Percentiles rank a stretch among this genome's conserved stretches.
Conservation (phyloP, 2,888 invertebrate species). For the Ennomos fuscantarius region DNA sequence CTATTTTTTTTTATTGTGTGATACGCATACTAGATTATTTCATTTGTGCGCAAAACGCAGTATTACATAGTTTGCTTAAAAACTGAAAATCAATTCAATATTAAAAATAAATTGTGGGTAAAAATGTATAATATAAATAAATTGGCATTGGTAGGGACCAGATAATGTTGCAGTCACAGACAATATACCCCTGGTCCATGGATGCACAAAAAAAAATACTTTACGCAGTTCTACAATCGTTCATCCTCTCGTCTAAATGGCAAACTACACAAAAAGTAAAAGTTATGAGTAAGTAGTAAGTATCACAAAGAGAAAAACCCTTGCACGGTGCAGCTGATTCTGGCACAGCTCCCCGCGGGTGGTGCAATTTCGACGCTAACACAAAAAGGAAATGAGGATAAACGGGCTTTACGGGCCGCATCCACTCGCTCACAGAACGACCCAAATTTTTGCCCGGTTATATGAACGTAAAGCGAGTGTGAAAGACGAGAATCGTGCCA, state of each 20-base stretch:
- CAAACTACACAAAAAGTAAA: not conserved
- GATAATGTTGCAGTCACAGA: too few species aligned
- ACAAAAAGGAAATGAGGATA: conserved; percentile 56
- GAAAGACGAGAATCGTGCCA: conserved; percentile 69
- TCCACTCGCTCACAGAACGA: conserved; percentile 55
- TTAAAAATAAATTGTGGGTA: too few species aligned
- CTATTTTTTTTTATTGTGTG: conserved; percentile 7
- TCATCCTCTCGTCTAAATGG: too few species aligned
- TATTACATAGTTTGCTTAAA: not conserved
- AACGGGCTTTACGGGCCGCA: conserved; percentile 48
- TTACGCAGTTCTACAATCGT: too few species aligned
- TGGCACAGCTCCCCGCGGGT: conserved; percentile 37
- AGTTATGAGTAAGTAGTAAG: conserved; percentile 11
- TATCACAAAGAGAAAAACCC: not conserved
- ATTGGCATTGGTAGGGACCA: too few species aligned
- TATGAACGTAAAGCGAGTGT: conserved; percentile 47
- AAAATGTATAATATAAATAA: too few species aligned
- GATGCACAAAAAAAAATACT: too few species aligned
- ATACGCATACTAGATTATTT: too few species aligned
- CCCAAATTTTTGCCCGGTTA: conserved; percentile 59
- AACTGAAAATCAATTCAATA: too few species aligned
- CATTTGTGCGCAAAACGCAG: conserved; percentile 3
- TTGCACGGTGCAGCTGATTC: conserved; percentile 38
- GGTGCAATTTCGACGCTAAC: conserved; percentile 42
- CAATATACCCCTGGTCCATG: too few species aligned